These are phyloP conservation scores for Silurus meridionalis DNA, from an alignment of 2,113 vertebrate species.

Conservation along the genomic window DNA sequence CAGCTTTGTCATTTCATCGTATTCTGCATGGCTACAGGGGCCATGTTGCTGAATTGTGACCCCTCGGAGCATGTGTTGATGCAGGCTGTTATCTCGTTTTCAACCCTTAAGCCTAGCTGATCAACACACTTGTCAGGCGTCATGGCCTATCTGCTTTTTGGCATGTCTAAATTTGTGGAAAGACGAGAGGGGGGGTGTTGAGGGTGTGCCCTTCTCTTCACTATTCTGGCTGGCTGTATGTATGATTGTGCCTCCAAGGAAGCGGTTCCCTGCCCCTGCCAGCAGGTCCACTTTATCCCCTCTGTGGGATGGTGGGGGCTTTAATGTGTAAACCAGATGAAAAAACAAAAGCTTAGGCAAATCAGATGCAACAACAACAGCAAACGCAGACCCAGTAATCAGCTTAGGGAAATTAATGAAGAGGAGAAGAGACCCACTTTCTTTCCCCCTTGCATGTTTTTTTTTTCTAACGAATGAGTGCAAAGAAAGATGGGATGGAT, in stretches of 20 bases:
- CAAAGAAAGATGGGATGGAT: conserved; percentile 68
- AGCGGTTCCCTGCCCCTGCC: conserved; percentile 70
- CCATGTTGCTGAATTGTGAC: conserved; percentile 41
- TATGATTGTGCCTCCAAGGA: conserved; percentile 41
- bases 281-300: conserved; percentile 33
- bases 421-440: conserved; percentile 64
- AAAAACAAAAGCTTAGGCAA: conserved; percentile 99
- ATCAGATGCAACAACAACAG: conserved; percentile 97
- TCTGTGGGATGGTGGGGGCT: conserved; percentile 82
- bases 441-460: neutral
- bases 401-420: conserved; percentile 99
- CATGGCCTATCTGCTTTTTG: conserved; percentile 38
- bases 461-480: conserved; percentile 6
- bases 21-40: conserved; percentile 43
- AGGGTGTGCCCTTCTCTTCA: conserved; percentile 7
- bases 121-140: conserved; percentile 47
- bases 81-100: conserved; percentile 49
- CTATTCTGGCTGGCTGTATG: conserved; percentile 43
- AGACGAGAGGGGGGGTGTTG: conserved; percentile 49
- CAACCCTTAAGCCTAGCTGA: conserved; percentile 40
- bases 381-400: conserved; percentile 94
- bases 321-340: conserved; percentile 99
- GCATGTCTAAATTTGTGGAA: conserved; percentile 44
- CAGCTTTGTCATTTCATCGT: conserved; percentile 38
- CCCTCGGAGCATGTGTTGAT: conserved; percentile 42